Conservation (phyloP, 2,888 invertebrate genomes). For the Gordius sp. region DNA sequence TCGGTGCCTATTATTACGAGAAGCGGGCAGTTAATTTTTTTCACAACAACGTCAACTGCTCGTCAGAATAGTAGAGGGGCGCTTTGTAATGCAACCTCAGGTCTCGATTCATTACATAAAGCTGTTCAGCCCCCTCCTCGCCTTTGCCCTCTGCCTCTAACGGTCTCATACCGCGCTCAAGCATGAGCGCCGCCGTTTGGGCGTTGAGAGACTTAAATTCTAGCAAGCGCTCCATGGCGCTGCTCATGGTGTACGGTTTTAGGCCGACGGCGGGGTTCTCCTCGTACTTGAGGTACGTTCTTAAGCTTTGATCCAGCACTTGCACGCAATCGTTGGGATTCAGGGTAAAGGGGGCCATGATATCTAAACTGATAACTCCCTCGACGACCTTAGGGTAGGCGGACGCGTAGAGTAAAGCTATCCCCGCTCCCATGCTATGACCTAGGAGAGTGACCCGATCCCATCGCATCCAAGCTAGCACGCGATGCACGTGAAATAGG, state of each 20-base stretch:
- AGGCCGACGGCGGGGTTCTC: background rate
- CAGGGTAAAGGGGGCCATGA: background rate
- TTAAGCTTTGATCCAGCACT: background rate
- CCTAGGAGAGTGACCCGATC: background rate
- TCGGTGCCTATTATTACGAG: background rate
- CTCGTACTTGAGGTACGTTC: background rate
- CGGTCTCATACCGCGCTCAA: background rate
- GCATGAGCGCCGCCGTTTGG: background rate
- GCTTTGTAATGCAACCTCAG: background rate
- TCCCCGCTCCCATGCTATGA: conserved; percentile 10
- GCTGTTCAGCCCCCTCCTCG: background rate
- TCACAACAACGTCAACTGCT: background rate
- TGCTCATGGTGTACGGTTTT: background rate
- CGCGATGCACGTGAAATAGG: background rate
- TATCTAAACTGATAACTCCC: background rate
- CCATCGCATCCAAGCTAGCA: background rate
- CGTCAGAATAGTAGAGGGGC: conserved; percentile 4
- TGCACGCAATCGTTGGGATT: background rate
- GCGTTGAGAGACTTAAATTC: conserved; percentile 2
- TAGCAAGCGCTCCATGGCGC: background rate
- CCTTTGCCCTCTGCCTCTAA: too few relatives aligned
- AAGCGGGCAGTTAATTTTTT: background rate
- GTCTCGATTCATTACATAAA: conserved; percentile 12
- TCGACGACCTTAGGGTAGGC: background rate
- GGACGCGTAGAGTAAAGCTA: conserved; percentile 1